Evolutionary conservation across 2,888 invertebrate species (phyloP).

Genomic region (Lepetodrilus schrolli): DNA sequence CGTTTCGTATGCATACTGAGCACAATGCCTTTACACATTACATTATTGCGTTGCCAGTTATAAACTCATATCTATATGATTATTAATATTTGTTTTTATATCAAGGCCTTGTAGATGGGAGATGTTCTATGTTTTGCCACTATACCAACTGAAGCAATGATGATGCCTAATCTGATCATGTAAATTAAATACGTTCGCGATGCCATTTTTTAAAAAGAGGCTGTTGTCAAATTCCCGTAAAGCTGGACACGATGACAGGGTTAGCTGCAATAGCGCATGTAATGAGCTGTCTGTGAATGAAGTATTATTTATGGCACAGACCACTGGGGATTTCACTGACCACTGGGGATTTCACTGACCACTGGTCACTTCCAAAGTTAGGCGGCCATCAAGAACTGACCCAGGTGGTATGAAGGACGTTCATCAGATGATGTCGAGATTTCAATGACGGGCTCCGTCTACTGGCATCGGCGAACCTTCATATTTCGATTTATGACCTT

Average conservation of each 20-base stretch:
- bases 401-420: slow-evolving; percentile 5
- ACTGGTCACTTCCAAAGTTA: slow-evolving; percentile 2
- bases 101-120: too few species aligned
- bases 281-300: background rate
- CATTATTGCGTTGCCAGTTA: too few species aligned
- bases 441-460: background rate
- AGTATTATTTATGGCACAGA: background rate
- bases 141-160: too few species aligned
- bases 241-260: background rate
- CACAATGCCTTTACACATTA: too few species aligned
- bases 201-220: too few species aligned
- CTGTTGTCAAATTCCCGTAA: slow-evolving; percentile 3
- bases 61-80: too few species aligned
- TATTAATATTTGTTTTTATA: too few species aligned
- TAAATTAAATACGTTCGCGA: too few species aligned
- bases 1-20: too few species aligned
- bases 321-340: slow-evolving; percentile 1
- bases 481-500: slow-evolving; percentile 13
- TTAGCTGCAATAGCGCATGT: background rate
- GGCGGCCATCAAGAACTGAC: slow-evolving; percentile 12
- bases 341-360: too few species aligned
- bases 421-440: background rate
- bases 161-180: too few species aligned
- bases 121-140: too few species aligned
- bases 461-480: background rate